Base-by-base conservation (phyloP, 2,113 vertebrate genomes). In the Odocoileus virginianus region DNA sequence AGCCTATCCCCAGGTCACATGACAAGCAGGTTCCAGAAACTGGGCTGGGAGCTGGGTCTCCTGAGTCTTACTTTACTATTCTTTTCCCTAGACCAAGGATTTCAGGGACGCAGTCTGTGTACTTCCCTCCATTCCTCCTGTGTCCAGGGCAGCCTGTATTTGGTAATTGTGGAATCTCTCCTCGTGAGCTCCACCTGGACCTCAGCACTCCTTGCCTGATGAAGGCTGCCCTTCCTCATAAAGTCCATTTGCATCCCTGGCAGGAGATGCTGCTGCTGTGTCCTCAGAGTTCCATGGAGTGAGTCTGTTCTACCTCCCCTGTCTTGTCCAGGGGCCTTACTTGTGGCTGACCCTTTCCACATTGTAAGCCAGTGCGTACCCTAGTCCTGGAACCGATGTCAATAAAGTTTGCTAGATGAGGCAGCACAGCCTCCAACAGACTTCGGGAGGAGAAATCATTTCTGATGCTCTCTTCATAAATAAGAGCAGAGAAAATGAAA, bases 251-350 rank as follows among this genome's bases (percentile, higher is more conserved):
- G 36, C n/a, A 6, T 2, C 30, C 58, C n/a, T 23, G 36, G 57
- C 27, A 57, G 30, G 3, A 5, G 23, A 43, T 0, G 3, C 19
- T 9, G n/a, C 79, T 25, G 3, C 13, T 6, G 5, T 2, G 50
- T 25, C 27, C 67, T 33, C 30, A 0, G 55, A 47, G 33, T 16
- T 43, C 25, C 12, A 4, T 2, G 43, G 5, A 27, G 25, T 57
- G 12, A 7, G 2, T 14, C 30, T 15, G 25, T 15, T 15, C 57
- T 27, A 0, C 8, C 54, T 52, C 43, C 16, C 15, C 57, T n/a
- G 21, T 87, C 61, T 79, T 6, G 7, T 19, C 40, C 71, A 23
- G 16, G 40, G 27, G 23, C 25, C 23, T 81, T 55, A 5, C 21
- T 27, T 85, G n/a, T 16, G 7, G 13, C 27, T 87, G 23, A 33